These are phyloP conservation scores for Colletes gigas DNA, from an alignment of 1,140 invertebrate species.

Conservation along the genomic window DNA sequence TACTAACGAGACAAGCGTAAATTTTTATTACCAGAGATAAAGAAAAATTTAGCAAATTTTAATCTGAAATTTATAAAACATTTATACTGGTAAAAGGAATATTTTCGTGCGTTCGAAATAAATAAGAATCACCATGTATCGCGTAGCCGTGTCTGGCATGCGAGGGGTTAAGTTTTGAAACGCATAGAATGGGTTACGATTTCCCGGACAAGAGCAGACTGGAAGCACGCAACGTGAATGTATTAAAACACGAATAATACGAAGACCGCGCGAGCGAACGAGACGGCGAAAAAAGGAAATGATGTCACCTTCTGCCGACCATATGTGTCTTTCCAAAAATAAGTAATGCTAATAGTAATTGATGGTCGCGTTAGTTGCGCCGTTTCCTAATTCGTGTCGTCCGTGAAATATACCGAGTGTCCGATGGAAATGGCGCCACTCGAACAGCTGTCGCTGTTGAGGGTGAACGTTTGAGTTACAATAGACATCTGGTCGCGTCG, in stretches of 20 bases:
- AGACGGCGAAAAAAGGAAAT: slow-evolving; percentile 44
- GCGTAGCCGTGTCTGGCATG: too few species aligned
- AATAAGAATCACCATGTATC: too few species aligned
- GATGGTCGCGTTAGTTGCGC: slow-evolving; percentile 71
- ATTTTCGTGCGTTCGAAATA: too few species aligned
- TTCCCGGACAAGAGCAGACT: not conserved
- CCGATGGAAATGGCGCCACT: slow-evolving; percentile 61
- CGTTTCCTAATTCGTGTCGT: slow-evolving; percentile 71
- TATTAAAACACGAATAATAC: slow-evolving; percentile 18
- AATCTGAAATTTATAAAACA: not conserved
- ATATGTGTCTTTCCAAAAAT: slow-evolving; percentile 76
- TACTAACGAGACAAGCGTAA: slow-evolving; percentile 10
- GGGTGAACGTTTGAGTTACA: slow-evolving; percentile 69
- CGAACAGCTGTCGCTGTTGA: slow-evolving; percentile 71
- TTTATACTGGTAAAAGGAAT: too few species aligned
- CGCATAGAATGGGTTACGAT: not conserved
- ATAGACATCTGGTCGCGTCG: slow-evolving; percentile 67
- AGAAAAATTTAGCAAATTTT: not conserved
- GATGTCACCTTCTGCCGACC: slow-evolving; percentile 74
- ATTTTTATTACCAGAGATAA: not conserved
- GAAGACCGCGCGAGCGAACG: slow-evolving; percentile 9
- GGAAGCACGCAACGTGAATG: not conserved
- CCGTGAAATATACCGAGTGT: slow-evolving; percentile 69
- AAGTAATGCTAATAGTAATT: slow-evolving; percentile 79
- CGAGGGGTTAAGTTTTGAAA: not conserved